Base-by-base conservation (phyloP, 2,797 vertebrate species). In the Acanthopagrus latus region DNA sequence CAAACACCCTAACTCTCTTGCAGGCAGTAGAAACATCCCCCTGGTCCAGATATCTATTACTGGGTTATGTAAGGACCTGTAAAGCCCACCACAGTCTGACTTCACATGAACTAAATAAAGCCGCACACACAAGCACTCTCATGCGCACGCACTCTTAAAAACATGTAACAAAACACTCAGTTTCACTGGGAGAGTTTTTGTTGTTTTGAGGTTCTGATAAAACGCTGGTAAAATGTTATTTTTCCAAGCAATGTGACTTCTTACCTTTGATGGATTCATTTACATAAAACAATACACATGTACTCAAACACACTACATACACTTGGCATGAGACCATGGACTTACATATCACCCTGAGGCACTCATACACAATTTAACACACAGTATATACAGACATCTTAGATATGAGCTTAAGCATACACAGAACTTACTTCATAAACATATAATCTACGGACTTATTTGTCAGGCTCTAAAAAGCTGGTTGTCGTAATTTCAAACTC, bases 61-160 rank as follows among this genome's bases (percentile, higher is more conserved):
- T 79, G 60, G 66, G 84, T 93, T 93, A 93, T 85, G 86, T 88
- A 93, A 93, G 88, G 71, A 71, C 78, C 73, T 80, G 56, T 81
- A 81, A 81, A 88, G 78, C 81, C 82, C 81, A 82, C 83, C 75
- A 55, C 78, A 66, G 71, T 70, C 76, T 74, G 82, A 89, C 84
- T 84, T 87, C 80, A 84, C 78, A 85, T 73, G 73, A 64, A 83
- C 86, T 88, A 93, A 91, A 92, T 65, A 81, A 91, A 91, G 81
- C 21, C 65, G 77, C 51, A 47, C 21, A 50, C n/a, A 62, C 16
- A 44, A 18, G 18, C 52, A 71, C 29, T 7, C 29, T 2, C 27
- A 27, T 4, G 27, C 27, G 7, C 29, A 33, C 29, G 5, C 29
- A 29, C 29, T 29, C 29, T 29, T 29, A 14, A 14, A 78, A 46